Conservation (phyloP, 2,797 vertebrate genomes). For the Sebastes hopkinsi region DNA sequence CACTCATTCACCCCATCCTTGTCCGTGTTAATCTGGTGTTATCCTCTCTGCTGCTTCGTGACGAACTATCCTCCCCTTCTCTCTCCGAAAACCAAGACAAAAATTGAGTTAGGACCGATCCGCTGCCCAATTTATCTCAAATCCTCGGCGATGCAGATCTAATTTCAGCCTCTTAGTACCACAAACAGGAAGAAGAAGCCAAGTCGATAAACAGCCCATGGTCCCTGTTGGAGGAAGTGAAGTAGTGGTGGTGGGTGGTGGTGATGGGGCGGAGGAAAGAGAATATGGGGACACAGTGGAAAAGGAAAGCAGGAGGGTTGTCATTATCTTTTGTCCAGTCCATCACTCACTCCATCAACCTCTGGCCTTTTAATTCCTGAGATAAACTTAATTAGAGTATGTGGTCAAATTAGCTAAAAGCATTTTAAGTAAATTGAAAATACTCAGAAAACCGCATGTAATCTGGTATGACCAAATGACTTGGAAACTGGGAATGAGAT, state of each 20-base stretch:
- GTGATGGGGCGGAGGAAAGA: background rate
- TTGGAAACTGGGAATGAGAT: background rate
- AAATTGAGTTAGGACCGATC: slow-evolving; percentile 76
- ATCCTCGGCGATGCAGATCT: slow-evolving; percentile 78
- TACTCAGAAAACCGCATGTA: slow-evolving; percentile 4
- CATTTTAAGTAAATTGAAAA: slow-evolving; percentile 47
- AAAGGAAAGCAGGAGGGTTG: slow-evolving; percentile 42
- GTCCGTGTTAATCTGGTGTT: slow-evolving; percentile 26
- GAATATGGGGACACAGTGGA: slow-evolving; percentile 61
- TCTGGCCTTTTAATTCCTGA: slow-evolving; percentile 33
- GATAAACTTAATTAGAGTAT: slow-evolving; percentile 43
- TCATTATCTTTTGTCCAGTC: slow-evolving; percentile 43
- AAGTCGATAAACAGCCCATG: slow-evolving; percentile 75
- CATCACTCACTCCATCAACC: slow-evolving; percentile 54
- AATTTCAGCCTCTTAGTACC: slow-evolving; percentile 81
- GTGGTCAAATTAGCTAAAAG: slow-evolving; percentile 59
- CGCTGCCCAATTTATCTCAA: slow-evolving; percentile 77
- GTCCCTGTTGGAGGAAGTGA: slow-evolving; percentile 53
- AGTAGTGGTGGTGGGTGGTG: slow-evolving; percentile 19
- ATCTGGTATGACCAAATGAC: slow-evolving; percentile 6
- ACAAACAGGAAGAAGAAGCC: slow-evolving; percentile 77
- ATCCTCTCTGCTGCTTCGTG: slow-evolving; percentile 46
- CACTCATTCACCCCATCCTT: slow-evolving; percentile 16
- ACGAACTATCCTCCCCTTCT: slow-evolving; percentile 27
- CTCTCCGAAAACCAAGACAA: slow-evolving; percentile 51